These are phyloP conservation scores for Troglohyphantes excavatus DNA, from an alignment of 2,888 invertebrate species.

Conservation along the genomic window DNA sequence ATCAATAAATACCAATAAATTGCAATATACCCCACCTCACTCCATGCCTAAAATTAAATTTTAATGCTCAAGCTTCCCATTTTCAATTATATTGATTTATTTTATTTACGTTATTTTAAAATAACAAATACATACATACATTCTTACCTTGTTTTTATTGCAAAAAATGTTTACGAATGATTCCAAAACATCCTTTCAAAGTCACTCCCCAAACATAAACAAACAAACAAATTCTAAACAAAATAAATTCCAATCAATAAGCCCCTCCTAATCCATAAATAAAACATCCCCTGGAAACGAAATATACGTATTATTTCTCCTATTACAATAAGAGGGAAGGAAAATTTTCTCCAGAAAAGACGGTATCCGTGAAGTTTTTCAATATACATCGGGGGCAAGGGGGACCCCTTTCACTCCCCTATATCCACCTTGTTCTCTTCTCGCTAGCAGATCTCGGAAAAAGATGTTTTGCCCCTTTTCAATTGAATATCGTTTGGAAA, in stretches of 20 bases:
- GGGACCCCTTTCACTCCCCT: not conserved
- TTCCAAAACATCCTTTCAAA: too few relatives aligned
- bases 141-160: too few relatives aligned
- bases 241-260: not conserved
- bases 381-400: not conserved
- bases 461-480: constrained; percentile 7
- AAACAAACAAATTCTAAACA: constrained; percentile 18
- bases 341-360: not conserved
- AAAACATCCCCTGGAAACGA: constrained; percentile 11
- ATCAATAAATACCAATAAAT: too few relatives aligned
- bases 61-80: too few relatives aligned
- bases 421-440: constrained; percentile 22
- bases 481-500: not conserved
- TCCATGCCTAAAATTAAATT: too few relatives aligned
- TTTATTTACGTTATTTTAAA: too few relatives aligned
- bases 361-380: constrained; percentile 10
- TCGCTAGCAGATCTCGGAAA: not conserved
- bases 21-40: too few relatives aligned
- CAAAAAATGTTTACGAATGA: too few relatives aligned
- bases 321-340: constrained; percentile 8
- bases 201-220: not conserved
- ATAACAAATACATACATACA: too few relatives aligned
- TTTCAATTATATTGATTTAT: too few relatives aligned
- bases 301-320: constrained; percentile 22
- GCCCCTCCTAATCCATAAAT: constrained; percentile 5